These are phyloP conservation scores for Chrysodeixis includens DNA, from an alignment of 2,888 invertebrate species.

Conservation along the genomic window DNA sequence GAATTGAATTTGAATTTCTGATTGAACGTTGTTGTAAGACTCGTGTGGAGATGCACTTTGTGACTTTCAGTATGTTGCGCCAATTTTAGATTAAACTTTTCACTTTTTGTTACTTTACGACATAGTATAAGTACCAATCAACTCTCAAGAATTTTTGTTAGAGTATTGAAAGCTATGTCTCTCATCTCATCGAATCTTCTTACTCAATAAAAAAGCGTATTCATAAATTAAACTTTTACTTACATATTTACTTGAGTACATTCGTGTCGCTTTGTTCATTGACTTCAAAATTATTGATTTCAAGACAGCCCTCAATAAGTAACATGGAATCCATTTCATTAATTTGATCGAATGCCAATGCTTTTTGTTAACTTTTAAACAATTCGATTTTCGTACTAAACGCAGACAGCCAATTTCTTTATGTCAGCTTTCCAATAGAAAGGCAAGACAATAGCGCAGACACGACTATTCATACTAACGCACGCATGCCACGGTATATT, in stretches of 20 bases:
- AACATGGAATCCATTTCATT: background rate
- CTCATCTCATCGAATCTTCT: background rate
- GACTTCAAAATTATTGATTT: background rate
- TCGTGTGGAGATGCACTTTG: too few relatives aligned
- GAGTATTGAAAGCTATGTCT: background rate
- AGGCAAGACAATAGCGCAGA: slow-evolving; percentile 73
- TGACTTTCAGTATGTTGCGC: background rate
- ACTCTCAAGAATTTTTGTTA: too few relatives aligned
- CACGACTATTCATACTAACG: slow-evolving; percentile 63
- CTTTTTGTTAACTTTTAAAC: slow-evolving; percentile 21
- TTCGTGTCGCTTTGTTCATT: background rate
- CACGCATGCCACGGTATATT: slow-evolving; percentile 30
- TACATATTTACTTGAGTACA: too few relatives aligned
- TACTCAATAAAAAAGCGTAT: background rate
- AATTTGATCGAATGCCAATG: background rate
- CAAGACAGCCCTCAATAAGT: background rate
- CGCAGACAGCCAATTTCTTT: slow-evolving; percentile 62
- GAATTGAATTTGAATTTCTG: too few relatives aligned
- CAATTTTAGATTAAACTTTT: too few relatives aligned
- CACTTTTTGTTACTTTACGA: too few relatives aligned
- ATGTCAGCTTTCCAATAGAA: slow-evolving; percentile 71
- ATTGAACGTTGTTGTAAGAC: too few relatives aligned
- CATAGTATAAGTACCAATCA: too few relatives aligned
- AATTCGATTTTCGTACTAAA: slow-evolving; percentile 35
- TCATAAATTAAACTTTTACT: too few relatives aligned